Evolutionary conservation across 2,113 vertebrate species (phyloP).

Genomic region (Colius striatus): DNA sequence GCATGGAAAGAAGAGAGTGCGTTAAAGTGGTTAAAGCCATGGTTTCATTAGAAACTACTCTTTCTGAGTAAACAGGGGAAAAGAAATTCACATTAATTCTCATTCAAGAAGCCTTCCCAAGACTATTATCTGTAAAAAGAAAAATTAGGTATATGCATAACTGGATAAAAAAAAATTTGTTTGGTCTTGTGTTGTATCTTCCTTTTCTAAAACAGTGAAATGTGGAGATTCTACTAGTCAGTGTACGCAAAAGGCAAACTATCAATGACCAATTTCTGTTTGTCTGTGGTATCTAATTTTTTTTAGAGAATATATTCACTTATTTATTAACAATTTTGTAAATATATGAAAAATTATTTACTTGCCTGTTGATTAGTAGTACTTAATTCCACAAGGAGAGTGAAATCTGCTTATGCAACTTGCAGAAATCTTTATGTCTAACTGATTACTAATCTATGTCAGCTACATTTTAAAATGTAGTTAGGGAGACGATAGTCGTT

Average conservation of each 20-base stretch:
- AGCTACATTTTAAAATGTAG: not conserved
- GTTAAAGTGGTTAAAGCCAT: not conserved
- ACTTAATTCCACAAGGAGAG: not conserved
- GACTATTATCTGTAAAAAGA: not conserved
- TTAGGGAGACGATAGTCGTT: not conserved
- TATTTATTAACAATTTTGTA: not conserved
- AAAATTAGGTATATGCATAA: not conserved
- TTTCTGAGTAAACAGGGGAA: not conserved
- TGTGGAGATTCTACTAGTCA: not conserved
- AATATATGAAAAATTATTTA: not conserved
- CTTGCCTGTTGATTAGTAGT: not conserved
- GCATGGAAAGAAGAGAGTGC: not conserved
- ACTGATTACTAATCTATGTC: not conserved
- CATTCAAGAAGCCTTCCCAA: accelerated
- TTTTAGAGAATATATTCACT: not conserved
- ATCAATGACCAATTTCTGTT: not conserved
- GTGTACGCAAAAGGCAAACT: not conserved
- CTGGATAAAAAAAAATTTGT: not conserved
- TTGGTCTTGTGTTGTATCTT: not conserved
- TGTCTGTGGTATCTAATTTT: not conserved
- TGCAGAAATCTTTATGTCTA: not conserved
- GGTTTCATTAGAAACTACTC: not conserved
- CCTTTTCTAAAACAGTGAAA: not conserved
- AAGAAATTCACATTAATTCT: not conserved
- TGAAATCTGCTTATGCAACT: not conserved